Evolutionary conservation across 2,113 vertebrate species (phyloP), one percentile per base, ranked within the genome.

Genomic region (Bolborhynchus lineola): DNA sequence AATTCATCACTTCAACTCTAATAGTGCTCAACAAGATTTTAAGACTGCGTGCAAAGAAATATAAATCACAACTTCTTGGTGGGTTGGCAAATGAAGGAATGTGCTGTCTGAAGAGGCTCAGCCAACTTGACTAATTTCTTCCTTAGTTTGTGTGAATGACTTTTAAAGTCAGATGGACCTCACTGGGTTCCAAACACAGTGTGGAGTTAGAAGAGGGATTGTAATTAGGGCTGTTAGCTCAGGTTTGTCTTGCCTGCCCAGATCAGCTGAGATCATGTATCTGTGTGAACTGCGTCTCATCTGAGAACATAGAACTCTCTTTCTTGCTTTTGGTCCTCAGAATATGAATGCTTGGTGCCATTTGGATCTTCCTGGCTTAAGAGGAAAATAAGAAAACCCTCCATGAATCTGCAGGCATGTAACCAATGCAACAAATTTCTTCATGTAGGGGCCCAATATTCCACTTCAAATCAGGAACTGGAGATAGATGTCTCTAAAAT

Each of bases 211-310:
- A 35, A 9, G 1, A 10, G 29, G 15, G 13, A 37, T 53, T 0
- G 1, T 8, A 42, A 42, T 50, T 29, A 46, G 10, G 26, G 39
- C 16, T 68, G 11, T 53, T 47, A 75, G 25, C 21, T 25, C 29
- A 42, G 26, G 6, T 29, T 75, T 44, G 35, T 42, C 55, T 39
- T 69, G 33, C 39, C 37, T 82, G 26, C 26, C 42, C 1, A 1
- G 20, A 39, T 14, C 0, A 1, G 24, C 35, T 25, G 68, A 49
- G 39, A 31, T 44, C 57, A 63, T 9, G 29, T 0, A 0, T 44
- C 46, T 46, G 20, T 60, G 46, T 8, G 29, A 69, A n/a, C 9
- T 0, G 1, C 6, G 24, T 59, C 25, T 69, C 9, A 17, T 47
- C 26, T 42, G 63, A 49, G 35, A 59, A 31, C 16, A 28, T 14